Percentiles rank a stretch among this genome's conserved stretches.
Conservation (phyloP, 2,888 invertebrate species). For the Stenichneumon culpator region DNA sequence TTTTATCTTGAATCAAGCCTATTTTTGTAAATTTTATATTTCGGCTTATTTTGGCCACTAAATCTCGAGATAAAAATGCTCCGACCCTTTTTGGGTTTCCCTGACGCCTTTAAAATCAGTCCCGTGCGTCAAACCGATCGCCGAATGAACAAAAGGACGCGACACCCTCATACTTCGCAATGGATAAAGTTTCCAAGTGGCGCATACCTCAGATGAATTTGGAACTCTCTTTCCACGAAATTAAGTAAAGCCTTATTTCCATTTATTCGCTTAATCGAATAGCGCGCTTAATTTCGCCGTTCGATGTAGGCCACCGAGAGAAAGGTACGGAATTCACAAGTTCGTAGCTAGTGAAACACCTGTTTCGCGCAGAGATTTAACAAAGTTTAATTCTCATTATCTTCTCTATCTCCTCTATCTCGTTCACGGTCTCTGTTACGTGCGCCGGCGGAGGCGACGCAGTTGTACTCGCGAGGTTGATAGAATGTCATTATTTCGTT, state of each 20-base stretch:
- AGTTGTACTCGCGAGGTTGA: slow-evolving; percentile 4
- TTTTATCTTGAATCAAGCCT: too few relatives aligned
- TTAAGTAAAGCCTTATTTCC: slow-evolving; percentile 38
- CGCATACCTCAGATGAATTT: too few relatives aligned
- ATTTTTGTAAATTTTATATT: too few relatives aligned
- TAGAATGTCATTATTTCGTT: slow-evolving; percentile 45
- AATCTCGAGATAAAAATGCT: too few relatives aligned
- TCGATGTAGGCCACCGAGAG: slow-evolving; percentile 1
- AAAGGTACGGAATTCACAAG: not conserved
- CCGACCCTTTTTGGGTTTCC: too few relatives aligned
- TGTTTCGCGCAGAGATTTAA: slow-evolving; percentile 54
- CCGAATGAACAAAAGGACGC: too few relatives aligned
- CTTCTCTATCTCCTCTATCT: slow-evolving; percentile 19
- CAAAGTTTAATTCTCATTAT: slow-evolving; percentile 66
- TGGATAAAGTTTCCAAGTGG: too few relatives aligned
- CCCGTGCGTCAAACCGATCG: too few relatives aligned
- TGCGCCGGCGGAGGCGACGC: not conserved
- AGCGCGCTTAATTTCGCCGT: not conserved
- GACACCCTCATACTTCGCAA: too few relatives aligned
- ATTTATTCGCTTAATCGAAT: slow-evolving; percentile 43
- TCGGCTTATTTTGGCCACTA: too few relatives aligned
- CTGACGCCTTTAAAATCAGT: too few relatives aligned
- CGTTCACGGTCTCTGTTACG: not conserved
- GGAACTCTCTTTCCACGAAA: slow-evolving; percentile 4
- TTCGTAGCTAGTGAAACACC: slow-evolving; percentile 36